phyloP scores from a whole-genome alignment of 2,113 vertebrate species.

The Chionomys nivalis region DNA sequence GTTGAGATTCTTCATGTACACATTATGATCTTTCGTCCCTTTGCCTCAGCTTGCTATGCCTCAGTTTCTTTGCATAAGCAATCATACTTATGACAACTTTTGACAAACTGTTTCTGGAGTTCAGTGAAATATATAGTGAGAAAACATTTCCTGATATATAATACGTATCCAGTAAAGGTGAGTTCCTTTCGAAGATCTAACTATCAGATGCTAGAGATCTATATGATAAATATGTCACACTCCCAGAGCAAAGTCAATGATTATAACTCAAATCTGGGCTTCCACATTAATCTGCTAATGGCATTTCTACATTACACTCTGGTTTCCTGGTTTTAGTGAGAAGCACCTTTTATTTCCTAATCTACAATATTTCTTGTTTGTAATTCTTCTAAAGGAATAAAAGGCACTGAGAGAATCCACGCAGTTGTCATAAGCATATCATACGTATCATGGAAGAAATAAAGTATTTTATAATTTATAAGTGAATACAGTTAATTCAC shows the following conservation, averaged over 20 bases:
- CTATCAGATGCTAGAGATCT: background rate
- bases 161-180: background rate
- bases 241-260: background rate
- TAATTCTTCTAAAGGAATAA: conserved; percentile 27
- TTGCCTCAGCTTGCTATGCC: background rate
- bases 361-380: background rate
- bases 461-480: conserved; percentile 67
- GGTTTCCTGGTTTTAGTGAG: background rate
- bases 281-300: conserved; percentile 45
- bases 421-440: conserved; percentile 34
- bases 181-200: background rate
- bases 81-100: background rate
- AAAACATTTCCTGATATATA: background rate
- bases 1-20: background rate
- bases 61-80: background rate
- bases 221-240: background rate
- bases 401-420: background rate
- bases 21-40: background rate
- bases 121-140: conserved; percentile 21
- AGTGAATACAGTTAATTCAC: conserved; percentile 71
- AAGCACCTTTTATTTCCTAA: conserved; percentile 9
- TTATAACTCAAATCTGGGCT: background rate
- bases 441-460: conserved; percentile 52
- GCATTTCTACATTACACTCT: background rate
- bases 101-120: background rate